Conservation (phyloP, 2,888 invertebrate genomes). For the Drosophila monieri region DNA sequence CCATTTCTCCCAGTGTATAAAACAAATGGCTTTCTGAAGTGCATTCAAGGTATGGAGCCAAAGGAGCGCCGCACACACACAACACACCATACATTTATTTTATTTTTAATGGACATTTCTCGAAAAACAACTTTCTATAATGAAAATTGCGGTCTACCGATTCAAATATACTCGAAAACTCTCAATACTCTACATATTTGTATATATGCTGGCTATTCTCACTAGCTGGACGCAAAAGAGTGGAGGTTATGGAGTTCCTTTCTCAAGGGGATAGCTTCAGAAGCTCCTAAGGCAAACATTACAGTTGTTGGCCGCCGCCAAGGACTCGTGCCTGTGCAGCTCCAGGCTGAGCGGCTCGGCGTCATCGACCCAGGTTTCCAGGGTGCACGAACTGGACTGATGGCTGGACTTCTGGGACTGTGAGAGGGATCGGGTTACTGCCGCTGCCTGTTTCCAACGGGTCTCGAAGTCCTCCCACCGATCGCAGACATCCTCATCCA, state of each 20-base stretch:
- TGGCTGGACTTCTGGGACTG: conserved; percentile 80
- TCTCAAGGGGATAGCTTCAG: conserved; percentile 36
- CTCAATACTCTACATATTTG: not conserved
- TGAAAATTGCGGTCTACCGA: conserved; percentile 59
- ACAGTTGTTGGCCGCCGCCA: conserved; percentile 45
- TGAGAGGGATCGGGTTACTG: conserved; percentile 41
- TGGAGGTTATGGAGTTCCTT: conserved; percentile 21
- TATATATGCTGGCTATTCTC: conserved; percentile 42
- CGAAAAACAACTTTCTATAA: conserved; percentile 68
- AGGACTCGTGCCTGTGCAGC: conserved; percentile 49
- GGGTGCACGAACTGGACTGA: conserved; percentile 82
- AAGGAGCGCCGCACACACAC: conserved; percentile 37
- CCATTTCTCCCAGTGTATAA: not conserved
- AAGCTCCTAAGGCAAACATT: conserved; percentile 78
- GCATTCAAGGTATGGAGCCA: conserved; percentile 51
- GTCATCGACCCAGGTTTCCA: conserved; percentile 84
- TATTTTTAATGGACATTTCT: conserved; percentile 65
- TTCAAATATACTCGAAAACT: conserved; percentile 11
- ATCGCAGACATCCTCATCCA: conserved; percentile 77
- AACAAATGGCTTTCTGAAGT: conserved; percentile 27
- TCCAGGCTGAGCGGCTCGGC: conserved; percentile 63
- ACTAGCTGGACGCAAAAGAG: conserved; percentile 38
- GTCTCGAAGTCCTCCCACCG: conserved; percentile 48
- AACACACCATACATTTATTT: conserved; percentile 15
- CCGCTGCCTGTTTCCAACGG: conserved; percentile 37